Base-by-base conservation (phyloP, 2,888 invertebrate species). In the Aphidoletes aphidimyza region DNA sequence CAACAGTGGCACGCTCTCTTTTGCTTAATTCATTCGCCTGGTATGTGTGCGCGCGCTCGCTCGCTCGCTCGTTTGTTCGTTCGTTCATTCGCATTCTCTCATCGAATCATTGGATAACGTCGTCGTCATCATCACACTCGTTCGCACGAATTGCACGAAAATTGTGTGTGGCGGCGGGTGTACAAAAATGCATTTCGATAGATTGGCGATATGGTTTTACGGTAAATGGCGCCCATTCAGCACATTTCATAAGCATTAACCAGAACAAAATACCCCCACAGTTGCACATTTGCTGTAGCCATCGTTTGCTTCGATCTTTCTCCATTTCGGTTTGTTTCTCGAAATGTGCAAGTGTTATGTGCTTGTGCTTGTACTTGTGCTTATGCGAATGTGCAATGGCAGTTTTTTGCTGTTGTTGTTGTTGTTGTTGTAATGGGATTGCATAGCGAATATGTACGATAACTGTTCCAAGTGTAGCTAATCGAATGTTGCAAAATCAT, bases 171-270 rank as follows among this genome's bases (percentile, higher is more conserved):
- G 17, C 19, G 54, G 54, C 17, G 3, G 69, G 69, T 69, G 69
- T 30, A 69, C 11, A 30, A 14, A 69, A 69, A 69, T 69, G 30
- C 69, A 69, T 69, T 69, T 69, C 69, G 69, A 69, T 69, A 69
- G 69, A 69, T 69, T 69, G 69, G 69, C 69, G 69, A 69, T 69
- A 69, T 69, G 69, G 69, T 69, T 69, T 69, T 69, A 69, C 69
- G 69, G 69, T 34, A 69, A 69, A 69, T 69, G 14, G 69, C 34
- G 69, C 69, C 34, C 69, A 69, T 69, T 69, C 69, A 69, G 69
- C 69, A 69, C 69, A 69, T 69, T 69, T 69, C 69, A 26, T 30
- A 69, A 69, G 34, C 69, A 69, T 69, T 69, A 69, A 30, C 69
- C 69, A 69, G 26, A 69, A 69, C 69, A 69, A 69, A 69, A 69